phyloP scores from a whole-genome alignment of 2,797 vertebrate genomes.

The Eulemur coronatus region DNA sequence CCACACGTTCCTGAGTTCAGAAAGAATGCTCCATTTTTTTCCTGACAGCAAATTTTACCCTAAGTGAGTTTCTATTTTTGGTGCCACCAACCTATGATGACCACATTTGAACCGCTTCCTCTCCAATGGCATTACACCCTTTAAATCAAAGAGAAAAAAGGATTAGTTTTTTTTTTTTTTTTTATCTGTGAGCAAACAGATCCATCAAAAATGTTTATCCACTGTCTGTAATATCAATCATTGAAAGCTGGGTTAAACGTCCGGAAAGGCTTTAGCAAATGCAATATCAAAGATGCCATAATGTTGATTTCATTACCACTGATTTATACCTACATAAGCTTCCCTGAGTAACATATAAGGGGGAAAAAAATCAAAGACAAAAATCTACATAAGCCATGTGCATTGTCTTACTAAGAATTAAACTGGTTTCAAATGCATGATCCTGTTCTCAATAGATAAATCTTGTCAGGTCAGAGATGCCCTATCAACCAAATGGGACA shows the following conservation, averaged over 20 bases:
- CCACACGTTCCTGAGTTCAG: slow-evolving; percentile 86
- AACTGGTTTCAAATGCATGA: not conserved
- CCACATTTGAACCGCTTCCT: slow-evolving; percentile 83
- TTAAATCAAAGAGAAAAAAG: slow-evolving; percentile 82
- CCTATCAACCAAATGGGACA: not conserved
- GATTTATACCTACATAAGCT: slow-evolving; percentile 62
- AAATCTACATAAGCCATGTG: slow-evolving; percentile 47
- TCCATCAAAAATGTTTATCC: slow-evolving; percentile 66
- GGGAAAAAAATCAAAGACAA: not conserved
- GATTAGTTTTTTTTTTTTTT: slow-evolving; percentile 73
- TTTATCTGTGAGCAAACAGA: slow-evolving; percentile 73
- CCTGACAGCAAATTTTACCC: slow-evolving; percentile 88
- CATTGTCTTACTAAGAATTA: slow-evolving; percentile 49
- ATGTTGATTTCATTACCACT: slow-evolving; percentile 57
- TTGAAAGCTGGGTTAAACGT: slow-evolving; percentile 76
- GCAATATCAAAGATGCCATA: slow-evolving; percentile 70
- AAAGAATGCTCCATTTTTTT: slow-evolving; percentile 85
- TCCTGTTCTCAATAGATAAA: slow-evolving; percentile 7
- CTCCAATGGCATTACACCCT: slow-evolving; percentile 84
- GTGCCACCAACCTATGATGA: slow-evolving; percentile 83
- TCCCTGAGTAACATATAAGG: slow-evolving; percentile 62
- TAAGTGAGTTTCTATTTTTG: slow-evolving; percentile 88
- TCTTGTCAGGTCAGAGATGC: not conserved
- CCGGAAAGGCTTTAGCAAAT: slow-evolving; percentile 73
- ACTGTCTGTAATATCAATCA: slow-evolving; percentile 63